A percentile compares a stretch with the other conserved stretches of the same genome.
These are phyloP conservation scores for silkworm (Bombyx mori) DNA, from an alignment of 1,140 invertebrate genomes.

Conservation along the genomic window DNA sequence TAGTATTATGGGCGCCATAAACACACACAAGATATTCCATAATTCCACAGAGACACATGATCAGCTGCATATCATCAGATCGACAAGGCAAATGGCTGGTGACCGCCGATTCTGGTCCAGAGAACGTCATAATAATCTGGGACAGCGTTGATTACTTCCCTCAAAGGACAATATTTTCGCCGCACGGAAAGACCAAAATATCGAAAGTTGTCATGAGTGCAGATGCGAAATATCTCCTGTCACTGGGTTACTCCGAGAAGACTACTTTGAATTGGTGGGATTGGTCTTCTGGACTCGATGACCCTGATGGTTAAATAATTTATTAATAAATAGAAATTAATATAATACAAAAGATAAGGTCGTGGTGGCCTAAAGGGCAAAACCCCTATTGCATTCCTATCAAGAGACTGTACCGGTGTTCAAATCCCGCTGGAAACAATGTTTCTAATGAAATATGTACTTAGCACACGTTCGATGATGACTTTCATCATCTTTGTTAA, in stretches of 20 bases:
- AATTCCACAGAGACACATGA: conserved; percentile 54
- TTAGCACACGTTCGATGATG: no score
- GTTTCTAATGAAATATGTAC: no score
- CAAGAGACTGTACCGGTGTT: no score
- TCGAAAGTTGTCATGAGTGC: conserved; percentile 65
- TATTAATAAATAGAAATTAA: neutral
- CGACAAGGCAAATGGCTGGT: conserved; percentile 67
- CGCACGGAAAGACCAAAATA: conserved; percentile 50
- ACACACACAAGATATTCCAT: neutral
- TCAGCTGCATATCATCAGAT: conserved; percentile 58
- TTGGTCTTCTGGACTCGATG: conserved; percentile 67
- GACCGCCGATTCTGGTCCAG: conserved; percentile 68
- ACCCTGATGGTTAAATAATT: conserved; percentile 62
- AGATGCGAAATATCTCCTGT: conserved; percentile 72
- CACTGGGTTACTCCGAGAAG: conserved; percentile 57
- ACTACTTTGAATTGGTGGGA: conserved; percentile 71
- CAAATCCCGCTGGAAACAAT: no score
- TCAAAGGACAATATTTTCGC: conserved; percentile 66
- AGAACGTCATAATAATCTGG: conserved; percentile 73
- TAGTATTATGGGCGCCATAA: no score
- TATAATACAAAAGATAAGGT: no score
- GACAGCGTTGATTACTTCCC: conserved; percentile 64
- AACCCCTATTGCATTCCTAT: no score
- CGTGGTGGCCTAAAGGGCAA: no score
- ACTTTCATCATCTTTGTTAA: no score